Evolutionary conservation across 1,140 invertebrate species (phyloP).

Genomic region (Temnothorax curvispinosus): DNA sequence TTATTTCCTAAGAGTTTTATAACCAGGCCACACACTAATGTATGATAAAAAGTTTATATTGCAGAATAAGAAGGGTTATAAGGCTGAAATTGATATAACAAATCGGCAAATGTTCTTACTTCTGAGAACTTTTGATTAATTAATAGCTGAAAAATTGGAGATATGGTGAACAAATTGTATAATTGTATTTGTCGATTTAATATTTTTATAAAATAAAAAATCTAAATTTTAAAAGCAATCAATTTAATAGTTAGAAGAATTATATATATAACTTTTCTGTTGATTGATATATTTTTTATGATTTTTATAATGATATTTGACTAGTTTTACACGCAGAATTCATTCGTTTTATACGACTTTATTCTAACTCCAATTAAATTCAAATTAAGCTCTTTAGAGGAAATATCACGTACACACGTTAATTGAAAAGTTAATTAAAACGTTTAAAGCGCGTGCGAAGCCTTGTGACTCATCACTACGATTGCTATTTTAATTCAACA

Average conservation of each 20-base stretch:
- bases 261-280: not conserved
- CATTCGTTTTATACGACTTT: not conserved
- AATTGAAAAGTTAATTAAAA: constrained; percentile 39
- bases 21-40: no score
- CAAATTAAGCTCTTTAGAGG: not conserved
- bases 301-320: not conserved
- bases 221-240: not conserved
- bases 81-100: not conserved
- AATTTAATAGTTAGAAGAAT: not conserved
- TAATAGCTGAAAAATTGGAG: not conserved
- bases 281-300: not conserved
- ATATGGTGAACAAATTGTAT: not conserved
- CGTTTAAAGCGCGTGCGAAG: constrained; percentile 68
- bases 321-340: not conserved
- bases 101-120: not conserved
- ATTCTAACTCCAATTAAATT: constrained; percentile 10
- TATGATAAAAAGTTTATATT: not conserved
- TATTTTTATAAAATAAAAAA: not conserved
- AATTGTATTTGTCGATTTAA: no score
- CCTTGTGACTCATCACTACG: constrained; percentile 49
- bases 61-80: not conserved
- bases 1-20: not conserved
- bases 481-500: constrained; percentile 40
- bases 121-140: not conserved
- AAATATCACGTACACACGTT: constrained; percentile 30